Conservation (phyloP, 2,797 vertebrate species). For the Girardinus metallicus region DNA sequence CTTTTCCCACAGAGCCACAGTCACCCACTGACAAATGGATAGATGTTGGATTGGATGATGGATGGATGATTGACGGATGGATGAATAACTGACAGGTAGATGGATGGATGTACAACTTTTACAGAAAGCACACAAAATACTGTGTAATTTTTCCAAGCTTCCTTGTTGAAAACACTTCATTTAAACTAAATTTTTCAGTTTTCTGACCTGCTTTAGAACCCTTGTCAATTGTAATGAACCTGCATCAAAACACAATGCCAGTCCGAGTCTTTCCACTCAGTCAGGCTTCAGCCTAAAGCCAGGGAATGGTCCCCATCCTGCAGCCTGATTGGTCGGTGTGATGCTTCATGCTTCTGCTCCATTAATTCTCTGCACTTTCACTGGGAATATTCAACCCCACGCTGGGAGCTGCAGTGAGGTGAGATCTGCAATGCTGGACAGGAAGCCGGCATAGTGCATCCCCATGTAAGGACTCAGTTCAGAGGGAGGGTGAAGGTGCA, state of each 20-base stretch:
- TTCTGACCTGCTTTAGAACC: neutral
- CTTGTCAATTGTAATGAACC: neutral
- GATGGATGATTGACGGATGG: neutral
- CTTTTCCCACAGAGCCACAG: too few relatives aligned
- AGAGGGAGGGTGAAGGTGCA: conserved; percentile 60
- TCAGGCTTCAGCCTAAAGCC: neutral
- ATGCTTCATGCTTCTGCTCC: conserved; percentile 16
- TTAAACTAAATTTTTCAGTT: neutral
- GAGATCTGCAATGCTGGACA: conserved; percentile 34
- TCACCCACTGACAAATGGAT: too few relatives aligned
- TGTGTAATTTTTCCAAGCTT: neutral
- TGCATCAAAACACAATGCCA: conserved; percentile 23
- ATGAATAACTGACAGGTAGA: too few relatives aligned
- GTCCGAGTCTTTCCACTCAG: conserved; percentile 16
- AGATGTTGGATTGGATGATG: too few relatives aligned
- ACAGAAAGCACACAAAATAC: too few relatives aligned
- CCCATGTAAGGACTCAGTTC: conserved; percentile 21
- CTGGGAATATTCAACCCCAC: conserved; percentile 28
- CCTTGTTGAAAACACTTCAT: neutral
- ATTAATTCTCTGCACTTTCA: conserved; percentile 32
- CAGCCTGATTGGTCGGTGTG: conserved; percentile 2
- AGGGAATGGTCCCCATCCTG: conserved; percentile 19
- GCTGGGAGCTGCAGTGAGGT: conserved; percentile 42
- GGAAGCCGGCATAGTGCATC: conserved; percentile 37
- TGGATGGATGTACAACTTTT: neutral